A percentile compares a stretch with the other conserved stretches of the same genome.
Conservation (phyloP, 2,113 vertebrate genomes). For the Leptosomus discolor region DNA sequence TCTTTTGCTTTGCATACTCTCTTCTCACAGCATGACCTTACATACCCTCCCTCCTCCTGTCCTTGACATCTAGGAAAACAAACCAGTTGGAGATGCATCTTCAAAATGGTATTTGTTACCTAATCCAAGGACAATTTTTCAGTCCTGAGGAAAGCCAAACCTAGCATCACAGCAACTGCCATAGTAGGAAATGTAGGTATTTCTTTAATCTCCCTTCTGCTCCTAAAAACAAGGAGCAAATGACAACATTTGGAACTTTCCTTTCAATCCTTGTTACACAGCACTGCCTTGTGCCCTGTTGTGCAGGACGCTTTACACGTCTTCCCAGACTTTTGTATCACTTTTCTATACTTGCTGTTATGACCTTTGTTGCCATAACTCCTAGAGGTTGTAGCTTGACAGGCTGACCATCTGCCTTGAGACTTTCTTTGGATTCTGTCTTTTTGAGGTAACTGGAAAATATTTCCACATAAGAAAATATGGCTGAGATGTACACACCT, state of each 20-base stretch:
- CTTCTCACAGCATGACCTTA: background rate
- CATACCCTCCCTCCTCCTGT: background rate
- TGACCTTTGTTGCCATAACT: background rate
- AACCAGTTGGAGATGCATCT: background rate
- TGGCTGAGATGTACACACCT: rapidly evolving
- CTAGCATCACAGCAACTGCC: background rate
- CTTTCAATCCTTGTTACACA: background rate
- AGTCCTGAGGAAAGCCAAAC: background rate
- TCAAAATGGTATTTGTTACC: background rate
- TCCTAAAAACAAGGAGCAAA: background rate
- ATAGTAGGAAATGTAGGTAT: background rate
- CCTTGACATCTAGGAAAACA: background rate
- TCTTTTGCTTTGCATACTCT: background rate
- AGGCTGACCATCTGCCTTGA: background rate
- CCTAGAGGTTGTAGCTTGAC: background rate
- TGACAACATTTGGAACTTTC: background rate
- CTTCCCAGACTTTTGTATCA: background rate
- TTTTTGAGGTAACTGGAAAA: background rate
- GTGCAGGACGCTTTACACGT: background rate
- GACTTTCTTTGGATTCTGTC: background rate
- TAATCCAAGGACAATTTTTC: background rate
- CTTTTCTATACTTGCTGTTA: background rate
- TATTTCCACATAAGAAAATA: background rate
- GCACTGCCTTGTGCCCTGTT: background rate
- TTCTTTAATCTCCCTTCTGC: background rate